Conservation (phyloP, 2,888 invertebrate species). For the Leptinotarsa rubiginosa region DNA sequence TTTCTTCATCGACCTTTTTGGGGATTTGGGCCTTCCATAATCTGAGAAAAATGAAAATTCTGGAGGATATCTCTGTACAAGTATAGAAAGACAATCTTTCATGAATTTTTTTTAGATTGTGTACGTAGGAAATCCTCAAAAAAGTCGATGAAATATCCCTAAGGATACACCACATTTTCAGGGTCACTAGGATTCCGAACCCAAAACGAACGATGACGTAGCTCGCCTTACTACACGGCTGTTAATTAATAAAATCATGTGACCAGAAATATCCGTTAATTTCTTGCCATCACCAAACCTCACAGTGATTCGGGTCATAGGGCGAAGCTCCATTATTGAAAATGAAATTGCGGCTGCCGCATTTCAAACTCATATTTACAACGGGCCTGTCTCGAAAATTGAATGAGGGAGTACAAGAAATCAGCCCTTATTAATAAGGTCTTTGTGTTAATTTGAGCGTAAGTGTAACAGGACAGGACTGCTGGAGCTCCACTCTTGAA, state of each 20-base stretch:
- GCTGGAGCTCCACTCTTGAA: too few species aligned
- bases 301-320: conserved; percentile 11
- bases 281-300: not conserved
- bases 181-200: not conserved
- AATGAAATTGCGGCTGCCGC: conserved; percentile 12
- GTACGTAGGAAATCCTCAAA: too few species aligned
- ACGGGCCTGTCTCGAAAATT: conserved; percentile 25
- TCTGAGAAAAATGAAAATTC: too few species aligned
- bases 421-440: conserved; percentile 31
- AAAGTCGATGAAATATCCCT: too few species aligned
- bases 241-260: not conserved
- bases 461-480: not conserved
- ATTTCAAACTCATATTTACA: conserved; percentile 24
- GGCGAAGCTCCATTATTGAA: conserved; percentile 21
- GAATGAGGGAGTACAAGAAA: conserved; percentile 24
- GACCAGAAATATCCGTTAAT: not conserved
- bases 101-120: too few species aligned
- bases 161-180: too few species aligned
- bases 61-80: too few species aligned
- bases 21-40: too few species aligned
- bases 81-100: too few species aligned
- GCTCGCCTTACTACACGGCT: not conserved
- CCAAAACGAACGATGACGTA: not conserved
- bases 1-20: too few species aligned
- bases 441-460: conserved; percentile 11